Conservation (phyloP, 2,113 vertebrate species). For the Lasiurus cinereus region DNA sequence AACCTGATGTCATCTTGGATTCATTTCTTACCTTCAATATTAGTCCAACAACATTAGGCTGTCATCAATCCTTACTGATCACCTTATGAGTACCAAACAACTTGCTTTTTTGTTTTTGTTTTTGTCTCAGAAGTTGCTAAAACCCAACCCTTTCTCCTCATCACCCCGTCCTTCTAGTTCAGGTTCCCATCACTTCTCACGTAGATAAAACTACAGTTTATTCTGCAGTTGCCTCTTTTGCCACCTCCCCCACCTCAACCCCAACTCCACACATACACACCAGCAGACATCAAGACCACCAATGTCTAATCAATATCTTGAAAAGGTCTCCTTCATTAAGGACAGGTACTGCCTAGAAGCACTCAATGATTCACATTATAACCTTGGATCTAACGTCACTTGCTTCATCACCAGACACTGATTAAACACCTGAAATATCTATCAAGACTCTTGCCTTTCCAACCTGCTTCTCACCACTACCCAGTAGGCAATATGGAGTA, state of each 20-base stretch:
- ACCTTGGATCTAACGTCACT: neutral
- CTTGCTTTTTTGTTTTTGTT: neutral
- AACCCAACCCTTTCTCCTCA: neutral
- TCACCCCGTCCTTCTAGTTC: neutral
- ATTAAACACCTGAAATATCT: neutral
- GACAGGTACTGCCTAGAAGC: neutral
- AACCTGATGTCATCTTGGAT: neutral
- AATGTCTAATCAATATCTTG: neutral
- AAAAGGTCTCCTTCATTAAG: neutral
- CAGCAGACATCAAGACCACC: neutral
- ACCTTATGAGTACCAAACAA: neutral
- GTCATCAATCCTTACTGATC: neutral
- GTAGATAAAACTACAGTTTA: neutral
- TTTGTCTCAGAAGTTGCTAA: slow-evolving; percentile 9
- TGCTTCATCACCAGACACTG: neutral
- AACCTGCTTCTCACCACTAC: neutral
- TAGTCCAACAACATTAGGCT: neutral
- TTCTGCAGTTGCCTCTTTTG: neutral
- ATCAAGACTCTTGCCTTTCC: neutral
- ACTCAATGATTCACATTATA: neutral
- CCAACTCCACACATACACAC: neutral
- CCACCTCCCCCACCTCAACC: too few relatives aligned
- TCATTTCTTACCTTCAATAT: neutral
- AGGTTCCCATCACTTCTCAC: neutral
- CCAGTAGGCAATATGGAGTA: neutral